Conservation (phyloP, 2,888 invertebrate species). For the Abscondita cerata region DNA sequence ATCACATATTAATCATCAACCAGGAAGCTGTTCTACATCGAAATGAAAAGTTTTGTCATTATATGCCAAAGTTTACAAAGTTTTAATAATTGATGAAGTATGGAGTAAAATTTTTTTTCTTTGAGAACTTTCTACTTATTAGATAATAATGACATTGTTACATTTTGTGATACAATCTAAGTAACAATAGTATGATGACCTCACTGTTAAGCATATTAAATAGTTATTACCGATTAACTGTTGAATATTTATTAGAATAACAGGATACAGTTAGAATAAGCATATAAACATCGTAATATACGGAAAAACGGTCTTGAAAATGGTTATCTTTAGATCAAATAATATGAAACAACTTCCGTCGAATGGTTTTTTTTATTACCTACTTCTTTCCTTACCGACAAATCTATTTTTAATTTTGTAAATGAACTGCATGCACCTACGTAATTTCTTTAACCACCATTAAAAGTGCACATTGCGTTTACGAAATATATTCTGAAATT, state of each 20-base stretch:
- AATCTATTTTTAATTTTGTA: slow-evolving; percentile 8
- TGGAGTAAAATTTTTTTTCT: too few relatives aligned
- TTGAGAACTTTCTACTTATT: too few relatives aligned
- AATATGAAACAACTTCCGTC: slow-evolving; percentile 7
- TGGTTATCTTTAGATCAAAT: slow-evolving; percentile 10
- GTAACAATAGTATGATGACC: background rate
- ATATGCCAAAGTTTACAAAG: too few relatives aligned
- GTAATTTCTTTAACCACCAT: too few relatives aligned
- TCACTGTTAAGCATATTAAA: slow-evolving; percentile 6
- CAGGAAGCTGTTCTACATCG: too few relatives aligned
- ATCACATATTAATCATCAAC: too few relatives aligned
- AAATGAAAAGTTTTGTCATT: too few relatives aligned
- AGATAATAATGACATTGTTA: background rate
- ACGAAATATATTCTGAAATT: too few relatives aligned
- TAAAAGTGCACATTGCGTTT: too few relatives aligned
- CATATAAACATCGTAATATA: background rate
- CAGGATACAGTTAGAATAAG: background rate
- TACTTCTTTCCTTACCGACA: background rate
- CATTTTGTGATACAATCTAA: background rate
- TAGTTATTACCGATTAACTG: slow-evolving; percentile 1
- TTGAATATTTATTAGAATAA: slow-evolving; percentile 8
- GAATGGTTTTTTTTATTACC: background rate
- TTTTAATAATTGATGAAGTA: too few relatives aligned
- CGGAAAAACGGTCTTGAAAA: background rate
- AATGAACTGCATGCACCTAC: too few relatives aligned